These are phyloP conservation scores for Megamerina dolium DNA, from an alignment of 2,888 invertebrate species.

Conservation along the genomic window DNA sequence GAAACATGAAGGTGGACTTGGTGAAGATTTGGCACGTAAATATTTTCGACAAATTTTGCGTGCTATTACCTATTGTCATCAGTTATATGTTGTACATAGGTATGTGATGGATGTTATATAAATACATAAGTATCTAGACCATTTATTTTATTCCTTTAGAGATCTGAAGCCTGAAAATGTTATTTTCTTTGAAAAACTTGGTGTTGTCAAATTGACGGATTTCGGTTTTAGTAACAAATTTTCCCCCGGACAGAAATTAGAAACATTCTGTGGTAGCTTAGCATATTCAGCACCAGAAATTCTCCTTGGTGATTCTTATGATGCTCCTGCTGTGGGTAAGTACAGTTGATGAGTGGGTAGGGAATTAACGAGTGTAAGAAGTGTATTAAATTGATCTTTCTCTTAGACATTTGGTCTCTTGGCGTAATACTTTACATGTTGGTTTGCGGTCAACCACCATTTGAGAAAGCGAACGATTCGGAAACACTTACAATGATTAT, in stretches of 20 bases:
- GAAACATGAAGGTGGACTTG: conserved; percentile 86
- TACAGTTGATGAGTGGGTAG: conserved; percentile 12
- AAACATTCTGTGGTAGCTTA: conserved; percentile 96
- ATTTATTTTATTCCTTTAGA: conserved; percentile 50
- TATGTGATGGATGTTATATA: conserved; percentile 23
- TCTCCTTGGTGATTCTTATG: conserved; percentile 94
- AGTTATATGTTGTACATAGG: conserved; percentile 63
- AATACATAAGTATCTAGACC: neutral
- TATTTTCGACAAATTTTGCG: conserved; percentile 97
- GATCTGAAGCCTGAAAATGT: conserved; percentile 99
- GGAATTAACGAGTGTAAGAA: too few species aligned
- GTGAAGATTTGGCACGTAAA: conserved; percentile 75
- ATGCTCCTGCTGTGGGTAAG: conserved; percentile 94
- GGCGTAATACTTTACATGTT: conserved; percentile 99
- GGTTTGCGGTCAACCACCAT: conserved; percentile 94
- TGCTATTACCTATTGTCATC: conserved; percentile 97
- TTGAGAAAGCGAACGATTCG: conserved; percentile 98
- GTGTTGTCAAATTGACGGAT: conserved; percentile 96
- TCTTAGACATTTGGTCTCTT: conserved; percentile 92
- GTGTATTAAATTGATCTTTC: conserved; percentile 7
- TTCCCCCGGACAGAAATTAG: conserved; percentile 92
- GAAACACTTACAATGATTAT: conserved; percentile 99
- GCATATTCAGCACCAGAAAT: conserved; percentile 99
- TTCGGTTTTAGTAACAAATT: conserved; percentile 96
- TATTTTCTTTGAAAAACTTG: conserved; percentile 95